A percentile compares a stretch with the other conserved stretches of the same genome.
Conservation (phyloP, 2,888 invertebrate genomes). For the Xiphydria camelus region DNA sequence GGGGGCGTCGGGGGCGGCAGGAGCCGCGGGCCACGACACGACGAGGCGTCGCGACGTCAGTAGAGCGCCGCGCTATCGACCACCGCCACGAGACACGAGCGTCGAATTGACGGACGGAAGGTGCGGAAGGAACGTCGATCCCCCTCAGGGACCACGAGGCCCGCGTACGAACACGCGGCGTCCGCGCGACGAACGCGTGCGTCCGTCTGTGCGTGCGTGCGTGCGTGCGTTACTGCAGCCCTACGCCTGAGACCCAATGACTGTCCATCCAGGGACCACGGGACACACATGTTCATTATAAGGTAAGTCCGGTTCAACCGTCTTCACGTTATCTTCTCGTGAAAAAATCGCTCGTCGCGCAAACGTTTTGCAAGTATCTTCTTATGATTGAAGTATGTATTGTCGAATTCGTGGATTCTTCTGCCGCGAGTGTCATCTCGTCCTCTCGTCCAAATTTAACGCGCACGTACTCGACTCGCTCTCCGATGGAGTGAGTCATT, state of each 20-base stretch:
- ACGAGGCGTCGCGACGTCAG: constrained; percentile 59
- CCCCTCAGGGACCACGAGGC: constrained; percentile 21
- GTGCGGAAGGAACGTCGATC: constrained; percentile 26
- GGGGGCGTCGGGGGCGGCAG: constrained; percentile 38
- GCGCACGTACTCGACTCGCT: too few relatives aligned
- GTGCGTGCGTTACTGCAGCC: constrained; percentile 26
- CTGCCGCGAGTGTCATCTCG: too few relatives aligned
- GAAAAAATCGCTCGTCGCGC: too few relatives aligned
- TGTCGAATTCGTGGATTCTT: too few relatives aligned
- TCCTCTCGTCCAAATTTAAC: too few relatives aligned
- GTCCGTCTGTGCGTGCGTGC: constrained; percentile 19
- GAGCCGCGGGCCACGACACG: constrained; percentile 61
- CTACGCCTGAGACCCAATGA: constrained; percentile 50
- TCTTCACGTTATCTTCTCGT: too few relatives aligned
- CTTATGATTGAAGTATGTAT: too few relatives aligned
- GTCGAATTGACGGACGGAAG: constrained; percentile 18
- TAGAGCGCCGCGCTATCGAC: constrained; percentile 56
- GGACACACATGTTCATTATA: constrained; percentile 58
- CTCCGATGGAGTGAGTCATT: too few relatives aligned
- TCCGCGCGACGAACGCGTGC: constrained; percentile 14
- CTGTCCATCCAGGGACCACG: constrained; percentile 56
- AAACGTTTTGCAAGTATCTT: too few relatives aligned
- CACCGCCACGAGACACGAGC: constrained; percentile 47
- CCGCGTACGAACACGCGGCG: constrained; percentile 13
- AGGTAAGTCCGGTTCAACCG: constrained; percentile 50